Conservation (phyloP, 2,888 invertebrate species). For the Ennomos fuscantarius region DNA sequence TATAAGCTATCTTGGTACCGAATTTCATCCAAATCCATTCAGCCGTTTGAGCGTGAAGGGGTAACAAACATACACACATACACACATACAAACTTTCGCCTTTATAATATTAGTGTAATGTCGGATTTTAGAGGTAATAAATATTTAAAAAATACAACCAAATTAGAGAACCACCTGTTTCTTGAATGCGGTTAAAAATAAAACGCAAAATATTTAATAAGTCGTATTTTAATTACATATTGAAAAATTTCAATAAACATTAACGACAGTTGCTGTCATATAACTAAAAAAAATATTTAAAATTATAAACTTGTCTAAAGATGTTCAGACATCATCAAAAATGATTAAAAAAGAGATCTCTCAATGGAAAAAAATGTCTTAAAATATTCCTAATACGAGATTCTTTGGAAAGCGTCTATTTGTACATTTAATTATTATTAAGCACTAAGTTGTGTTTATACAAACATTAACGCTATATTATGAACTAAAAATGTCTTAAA, state of each 20-base stretch:
- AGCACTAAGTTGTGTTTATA: too few relatives aligned
- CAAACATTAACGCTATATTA: too few relatives aligned
- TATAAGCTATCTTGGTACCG: too few relatives aligned
- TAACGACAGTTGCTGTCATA: conserved; percentile 66
- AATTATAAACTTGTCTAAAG: conserved; percentile 34
- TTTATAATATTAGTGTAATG: too few relatives aligned
- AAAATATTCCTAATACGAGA: conserved; percentile 66
- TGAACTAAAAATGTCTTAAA: too few relatives aligned
- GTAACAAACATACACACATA: too few relatives aligned
- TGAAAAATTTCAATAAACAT: conserved; percentile 48
- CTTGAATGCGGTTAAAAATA: background rate
- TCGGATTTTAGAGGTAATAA: too few relatives aligned
- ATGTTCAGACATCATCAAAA: conserved; percentile 47
- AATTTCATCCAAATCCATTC: too few relatives aligned
- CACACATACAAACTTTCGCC: too few relatives aligned
- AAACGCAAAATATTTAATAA: conserved; percentile 26
- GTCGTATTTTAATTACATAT: conserved; percentile 43
- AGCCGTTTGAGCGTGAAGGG: too few relatives aligned
- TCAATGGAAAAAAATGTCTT: conserved; percentile 67
- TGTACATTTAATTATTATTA: conserved; percentile 53
- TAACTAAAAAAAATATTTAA: conserved; percentile 33
- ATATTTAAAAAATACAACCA: too few relatives aligned
- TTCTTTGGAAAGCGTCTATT: conserved; percentile 83
- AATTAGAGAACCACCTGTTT: too few relatives aligned
- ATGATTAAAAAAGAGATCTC: conserved; percentile 76